phyloP scores from a whole-genome alignment of 2,113 vertebrate genomes.

The Nothocercus julius region DNA sequence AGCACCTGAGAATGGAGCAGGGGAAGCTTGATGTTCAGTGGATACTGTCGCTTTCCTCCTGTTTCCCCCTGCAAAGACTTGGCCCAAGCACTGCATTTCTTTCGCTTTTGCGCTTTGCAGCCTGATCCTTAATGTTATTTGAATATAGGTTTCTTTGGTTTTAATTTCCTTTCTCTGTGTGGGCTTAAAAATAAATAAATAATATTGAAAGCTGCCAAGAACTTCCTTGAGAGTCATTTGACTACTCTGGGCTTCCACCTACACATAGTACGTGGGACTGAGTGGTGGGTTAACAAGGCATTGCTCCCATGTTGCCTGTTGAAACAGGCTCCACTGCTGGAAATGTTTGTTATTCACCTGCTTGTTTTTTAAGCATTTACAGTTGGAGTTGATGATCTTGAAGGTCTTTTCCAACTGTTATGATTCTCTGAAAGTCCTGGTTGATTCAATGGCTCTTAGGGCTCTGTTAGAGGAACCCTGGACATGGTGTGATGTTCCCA shows the following conservation, averaged over 20 bases:
- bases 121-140: not conserved
- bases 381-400: no score
- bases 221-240: constrained; percentile 22
- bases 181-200: not conserved
- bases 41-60: not conserved
- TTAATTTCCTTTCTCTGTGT: not conserved
- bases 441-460: not conserved
- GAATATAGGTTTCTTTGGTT: not conserved
- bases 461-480: not conserved
- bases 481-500: not conserved
- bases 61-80: not conserved
- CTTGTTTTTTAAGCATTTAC: not conserved
- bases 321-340: not conserved
- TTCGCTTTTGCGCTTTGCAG: not conserved
- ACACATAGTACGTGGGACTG: not conserved
- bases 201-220: not conserved
- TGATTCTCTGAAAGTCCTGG: not conserved
- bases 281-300: not conserved
- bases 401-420: no score
- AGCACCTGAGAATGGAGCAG: not conserved
- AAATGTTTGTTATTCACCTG: not conserved
- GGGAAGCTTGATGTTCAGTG: not conserved
- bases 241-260: constrained; percentile 18
- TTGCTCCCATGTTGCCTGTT: not conserved
- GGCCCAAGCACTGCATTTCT: not conserved